Evolutionary conservation across 1,140 invertebrate genomes (phyloP).

Genomic region (Teleogryllus occipitalis): DNA sequence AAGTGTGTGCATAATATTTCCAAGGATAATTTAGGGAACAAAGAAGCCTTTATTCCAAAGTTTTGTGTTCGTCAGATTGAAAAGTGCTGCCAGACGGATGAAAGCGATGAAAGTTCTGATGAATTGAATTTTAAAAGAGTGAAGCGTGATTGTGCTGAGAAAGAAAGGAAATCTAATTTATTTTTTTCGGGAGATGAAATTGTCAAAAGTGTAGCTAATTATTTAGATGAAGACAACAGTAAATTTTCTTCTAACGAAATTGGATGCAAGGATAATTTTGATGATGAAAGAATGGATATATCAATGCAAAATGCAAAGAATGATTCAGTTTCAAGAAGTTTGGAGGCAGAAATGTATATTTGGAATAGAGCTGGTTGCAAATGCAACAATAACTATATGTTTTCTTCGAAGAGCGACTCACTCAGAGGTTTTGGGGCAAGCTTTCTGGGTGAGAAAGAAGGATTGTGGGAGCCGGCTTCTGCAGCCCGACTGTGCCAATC

Average conservation of each 20-base stretch:
- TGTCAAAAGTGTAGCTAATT: not conserved
- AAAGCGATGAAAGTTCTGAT: conserved; percentile 26
- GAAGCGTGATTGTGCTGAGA: conserved; percentile 8
- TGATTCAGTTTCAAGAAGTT: not conserved
- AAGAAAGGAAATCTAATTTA: conserved; percentile 13
- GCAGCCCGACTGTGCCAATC: not conserved
- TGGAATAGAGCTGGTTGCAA: not conserved
- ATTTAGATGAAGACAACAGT: conserved; percentile 13
- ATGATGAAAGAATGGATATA: not conserved
- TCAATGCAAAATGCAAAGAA: not conserved
- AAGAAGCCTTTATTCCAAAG: conserved; percentile 41
- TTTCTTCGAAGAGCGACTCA: not conserved
- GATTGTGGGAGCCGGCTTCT: not conserved
- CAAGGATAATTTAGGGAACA: conserved; percentile 22
- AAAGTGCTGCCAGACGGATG: conserved; percentile 46
- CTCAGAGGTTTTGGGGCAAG: not conserved
- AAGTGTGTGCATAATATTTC: not conserved
- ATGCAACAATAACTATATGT: not conserved
- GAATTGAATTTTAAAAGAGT: conserved; percentile 23
- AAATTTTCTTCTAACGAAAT: not conserved
- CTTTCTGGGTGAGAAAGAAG: not conserved
- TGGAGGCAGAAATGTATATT: not conserved
- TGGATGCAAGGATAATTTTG: not conserved
- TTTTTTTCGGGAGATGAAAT: conserved; percentile 29
- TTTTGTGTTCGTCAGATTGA: conserved; percentile 46